A percentile compares a stretch with the other conserved stretches of the same genome.
Conservation (phyloP, 2,888 invertebrate genomes). For the Pristionchus exspectatus region DNA sequence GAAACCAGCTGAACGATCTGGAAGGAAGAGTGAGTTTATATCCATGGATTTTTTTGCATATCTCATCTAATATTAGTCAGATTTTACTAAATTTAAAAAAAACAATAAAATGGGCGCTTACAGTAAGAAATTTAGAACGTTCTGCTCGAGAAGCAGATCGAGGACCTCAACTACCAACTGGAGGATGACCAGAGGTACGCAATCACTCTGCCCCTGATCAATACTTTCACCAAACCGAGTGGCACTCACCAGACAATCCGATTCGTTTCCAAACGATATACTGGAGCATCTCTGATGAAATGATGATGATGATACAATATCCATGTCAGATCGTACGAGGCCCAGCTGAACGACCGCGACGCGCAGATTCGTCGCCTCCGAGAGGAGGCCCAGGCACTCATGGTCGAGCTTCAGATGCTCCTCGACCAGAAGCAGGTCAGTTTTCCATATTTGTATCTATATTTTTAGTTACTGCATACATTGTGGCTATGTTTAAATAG, state of each 20-base stretch:
- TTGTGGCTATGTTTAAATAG: too few relatives aligned
- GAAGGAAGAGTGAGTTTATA: constrained; percentile 79
- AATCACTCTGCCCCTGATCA: too few relatives aligned
- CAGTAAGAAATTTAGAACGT: constrained; percentile 81
- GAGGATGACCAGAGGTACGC: constrained; percentile 80
- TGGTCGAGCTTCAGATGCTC: constrained; percentile 79
- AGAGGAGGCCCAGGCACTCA: constrained; percentile 80
- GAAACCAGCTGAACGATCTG: constrained; percentile 80
- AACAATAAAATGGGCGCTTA: too few relatives aligned
- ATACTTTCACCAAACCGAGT: too few relatives aligned
- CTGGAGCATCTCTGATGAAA: too few relatives aligned
- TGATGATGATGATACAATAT: too few relatives aligned
- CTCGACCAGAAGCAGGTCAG: constrained; percentile 81
- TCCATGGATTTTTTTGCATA: too few relatives aligned
- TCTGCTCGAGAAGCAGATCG: constrained; percentile 81
- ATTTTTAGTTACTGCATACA: too few relatives aligned
- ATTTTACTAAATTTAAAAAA: too few relatives aligned
- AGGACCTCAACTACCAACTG: constrained; percentile 81
- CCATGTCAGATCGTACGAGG: constrained; percentile 79
- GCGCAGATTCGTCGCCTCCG: constrained; percentile 79
- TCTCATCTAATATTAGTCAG: too few relatives aligned
- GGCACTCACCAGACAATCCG: too few relatives aligned
- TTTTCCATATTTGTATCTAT: not conserved
- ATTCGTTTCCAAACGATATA: too few relatives aligned
- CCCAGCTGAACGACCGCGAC: constrained; percentile 79